phyloP scores from a whole-genome alignment of 2,797 vertebrate species.

The Tragelaphus oryx region DNA sequence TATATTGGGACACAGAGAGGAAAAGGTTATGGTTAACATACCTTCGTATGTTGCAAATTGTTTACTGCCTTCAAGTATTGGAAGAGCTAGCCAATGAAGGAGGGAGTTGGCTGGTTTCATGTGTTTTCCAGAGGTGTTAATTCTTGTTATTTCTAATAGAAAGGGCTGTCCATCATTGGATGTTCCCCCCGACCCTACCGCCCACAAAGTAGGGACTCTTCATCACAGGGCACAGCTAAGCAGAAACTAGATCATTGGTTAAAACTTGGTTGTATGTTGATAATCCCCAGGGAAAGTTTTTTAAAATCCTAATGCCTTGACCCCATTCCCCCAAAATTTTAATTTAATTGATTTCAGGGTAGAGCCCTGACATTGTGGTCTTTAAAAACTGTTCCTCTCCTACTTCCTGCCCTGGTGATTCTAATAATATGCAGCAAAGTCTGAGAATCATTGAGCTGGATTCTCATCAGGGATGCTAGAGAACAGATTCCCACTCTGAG shows the following conservation, averaged over 20 bases:
- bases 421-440: background rate
- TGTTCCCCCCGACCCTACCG: accelerated
- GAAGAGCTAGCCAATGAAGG: background rate
- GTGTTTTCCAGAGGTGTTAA: background rate
- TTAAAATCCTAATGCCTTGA: background rate
- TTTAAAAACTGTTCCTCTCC: background rate
- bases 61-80: background rate
- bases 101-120: background rate
- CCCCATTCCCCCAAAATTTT: background rate
- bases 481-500: background rate
- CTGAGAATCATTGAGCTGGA: background rate
- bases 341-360: background rate
- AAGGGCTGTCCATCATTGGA: background rate
- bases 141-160: background rate
- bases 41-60: background rate
- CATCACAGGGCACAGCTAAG: background rate
- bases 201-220: background rate
- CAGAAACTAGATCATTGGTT: background rate
- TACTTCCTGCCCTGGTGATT: background rate
- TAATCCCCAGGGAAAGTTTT: background rate
- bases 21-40: background rate
- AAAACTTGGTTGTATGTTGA: background rate
- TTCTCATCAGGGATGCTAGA: background rate
- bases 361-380: background rate
- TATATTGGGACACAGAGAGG: background rate